Conservation (phyloP, 2,113 vertebrate species). For the Chlorodrepanis virens region DNA sequence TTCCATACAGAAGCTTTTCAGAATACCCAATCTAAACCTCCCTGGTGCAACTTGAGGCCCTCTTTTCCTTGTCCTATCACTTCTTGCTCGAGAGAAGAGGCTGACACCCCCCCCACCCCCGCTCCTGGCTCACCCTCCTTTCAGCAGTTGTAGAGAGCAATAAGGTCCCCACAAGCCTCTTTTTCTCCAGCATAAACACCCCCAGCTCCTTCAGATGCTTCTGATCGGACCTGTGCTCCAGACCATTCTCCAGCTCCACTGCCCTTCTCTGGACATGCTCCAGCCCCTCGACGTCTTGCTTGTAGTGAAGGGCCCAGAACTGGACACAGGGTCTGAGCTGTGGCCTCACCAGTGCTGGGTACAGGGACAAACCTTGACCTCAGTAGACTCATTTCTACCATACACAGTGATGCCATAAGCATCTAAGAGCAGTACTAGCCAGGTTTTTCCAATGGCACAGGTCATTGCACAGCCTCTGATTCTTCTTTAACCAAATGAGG, state of each 20-base stretch:
- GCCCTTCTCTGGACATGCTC: not conserved
- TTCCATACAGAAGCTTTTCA: not conserved
- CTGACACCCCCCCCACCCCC: accelerated
- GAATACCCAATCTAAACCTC: not conserved
- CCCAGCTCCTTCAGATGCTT: not conserved
- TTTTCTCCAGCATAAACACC: not conserved
- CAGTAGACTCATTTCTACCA: not conserved
- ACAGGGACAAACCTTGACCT: accelerated
- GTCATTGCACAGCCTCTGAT: not conserved
- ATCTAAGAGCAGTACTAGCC: accelerated
- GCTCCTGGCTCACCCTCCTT: accelerated
- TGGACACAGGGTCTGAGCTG: not conserved
- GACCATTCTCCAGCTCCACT: accelerated
- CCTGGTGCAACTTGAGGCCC: accelerated
- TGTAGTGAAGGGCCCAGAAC: not conserved
- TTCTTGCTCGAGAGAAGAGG: not conserved
- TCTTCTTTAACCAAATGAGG: not conserved
- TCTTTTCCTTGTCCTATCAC: not conserved
- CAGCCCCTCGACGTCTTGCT: not conserved
- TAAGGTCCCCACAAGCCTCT: accelerated
- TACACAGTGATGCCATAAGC: accelerated
- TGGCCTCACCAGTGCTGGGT: not conserved
- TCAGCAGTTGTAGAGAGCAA: accelerated
- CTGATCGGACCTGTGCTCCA: not conserved
- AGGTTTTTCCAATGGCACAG: not conserved